Conservation (phyloP, 2,797 vertebrate species). For the Chaetophractus vellerosus region DNA sequence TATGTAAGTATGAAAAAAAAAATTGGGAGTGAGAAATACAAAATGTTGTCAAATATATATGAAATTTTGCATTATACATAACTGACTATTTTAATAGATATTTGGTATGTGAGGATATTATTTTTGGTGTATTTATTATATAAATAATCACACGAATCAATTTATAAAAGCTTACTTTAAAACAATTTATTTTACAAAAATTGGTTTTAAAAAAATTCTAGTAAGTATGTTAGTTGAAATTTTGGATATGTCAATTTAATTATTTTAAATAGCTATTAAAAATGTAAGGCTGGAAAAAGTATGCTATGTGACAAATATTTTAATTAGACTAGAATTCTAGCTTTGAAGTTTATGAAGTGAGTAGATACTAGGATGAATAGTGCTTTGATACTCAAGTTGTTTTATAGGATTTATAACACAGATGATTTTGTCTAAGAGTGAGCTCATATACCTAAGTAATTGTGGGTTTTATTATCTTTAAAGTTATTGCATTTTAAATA, state of each 20-base stretch:
- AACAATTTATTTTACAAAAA: constrained; percentile 70
- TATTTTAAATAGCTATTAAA: constrained; percentile 80
- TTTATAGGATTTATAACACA: constrained; percentile 29
- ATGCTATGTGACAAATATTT: constrained; percentile 73
- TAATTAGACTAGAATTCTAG: constrained; percentile 8
- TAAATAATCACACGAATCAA: constrained; percentile 65
- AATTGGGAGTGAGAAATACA: not conserved
- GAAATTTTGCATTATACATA: constrained; percentile 27
- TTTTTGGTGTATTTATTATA: constrained; percentile 78
- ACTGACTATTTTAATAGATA: not conserved
- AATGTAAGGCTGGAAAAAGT: constrained; percentile 45
- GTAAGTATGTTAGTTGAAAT: constrained; percentile 77
- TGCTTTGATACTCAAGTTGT: constrained; percentile 31
- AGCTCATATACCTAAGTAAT: constrained; percentile 53
- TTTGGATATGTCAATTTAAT: constrained; percentile 76
- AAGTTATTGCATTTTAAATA: constrained; percentile 50
- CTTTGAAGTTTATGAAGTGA: constrained; percentile 25
- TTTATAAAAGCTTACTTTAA: constrained; percentile 65
- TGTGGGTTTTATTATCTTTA: constrained; percentile 37
- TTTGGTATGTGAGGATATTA: constrained; percentile 53
- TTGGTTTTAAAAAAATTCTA: constrained; percentile 71
- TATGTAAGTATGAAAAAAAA: constrained; percentile 57
- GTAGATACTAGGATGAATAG: not conserved
- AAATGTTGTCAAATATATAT: not conserved
- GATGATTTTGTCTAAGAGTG: not conserved